Percentiles rank a stretch among this genome's conserved stretches.
Evolutionary conservation across 2,797 vertebrate species (phyloP).

Genomic region (Chaenodraco wilsoni): DNA sequence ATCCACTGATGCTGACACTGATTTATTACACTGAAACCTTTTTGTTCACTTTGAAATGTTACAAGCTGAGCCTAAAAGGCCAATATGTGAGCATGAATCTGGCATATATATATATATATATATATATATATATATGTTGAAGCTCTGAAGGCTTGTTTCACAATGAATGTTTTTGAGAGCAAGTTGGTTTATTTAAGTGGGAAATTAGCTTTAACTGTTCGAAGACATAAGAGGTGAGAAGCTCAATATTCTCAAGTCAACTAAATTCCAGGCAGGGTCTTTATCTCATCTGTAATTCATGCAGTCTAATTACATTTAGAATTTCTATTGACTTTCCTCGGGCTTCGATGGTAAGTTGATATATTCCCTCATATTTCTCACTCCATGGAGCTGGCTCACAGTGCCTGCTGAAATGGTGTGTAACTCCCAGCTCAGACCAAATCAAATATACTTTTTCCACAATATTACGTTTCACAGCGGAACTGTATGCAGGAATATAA

Average conservation of each 20-base stretch:
- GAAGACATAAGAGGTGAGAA: conserved; percentile 50
- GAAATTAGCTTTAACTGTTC: conserved; percentile 53
- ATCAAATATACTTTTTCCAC: conserved; percentile 60
- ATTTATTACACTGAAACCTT: conserved; percentile 44
- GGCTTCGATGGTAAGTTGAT: conserved; percentile 74
- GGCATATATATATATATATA: too few species aligned
- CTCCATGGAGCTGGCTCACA: conserved; percentile 49
- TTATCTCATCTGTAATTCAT: conserved; percentile 77
- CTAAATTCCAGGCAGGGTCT: conserved; percentile 56
- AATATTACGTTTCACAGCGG: conserved; percentile 62
- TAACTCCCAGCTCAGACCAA: conserved; percentile 47
- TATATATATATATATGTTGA: too few species aligned
- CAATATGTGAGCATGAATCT: conserved; percentile 25
- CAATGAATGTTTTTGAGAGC: conserved; percentile 40
- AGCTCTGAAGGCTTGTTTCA: conserved; percentile 14
- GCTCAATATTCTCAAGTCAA: conserved; percentile 53
- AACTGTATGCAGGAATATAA: conserved; percentile 48
- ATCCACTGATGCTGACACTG: conserved; percentile 21
- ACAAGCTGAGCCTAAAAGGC: conserved; percentile 32
- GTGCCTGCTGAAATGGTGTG: conserved; percentile 65
- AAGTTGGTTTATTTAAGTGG: conserved; percentile 44
- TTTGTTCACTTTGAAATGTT: conserved; percentile 31
- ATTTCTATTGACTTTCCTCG: conserved; percentile 73
- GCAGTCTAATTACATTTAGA: conserved; percentile 76
- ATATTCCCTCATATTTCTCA: conserved; percentile 70